These are phyloP conservation scores for Dascillus cervinus DNA, from an alignment of 2,888 invertebrate genomes.

Conservation along the genomic window DNA sequence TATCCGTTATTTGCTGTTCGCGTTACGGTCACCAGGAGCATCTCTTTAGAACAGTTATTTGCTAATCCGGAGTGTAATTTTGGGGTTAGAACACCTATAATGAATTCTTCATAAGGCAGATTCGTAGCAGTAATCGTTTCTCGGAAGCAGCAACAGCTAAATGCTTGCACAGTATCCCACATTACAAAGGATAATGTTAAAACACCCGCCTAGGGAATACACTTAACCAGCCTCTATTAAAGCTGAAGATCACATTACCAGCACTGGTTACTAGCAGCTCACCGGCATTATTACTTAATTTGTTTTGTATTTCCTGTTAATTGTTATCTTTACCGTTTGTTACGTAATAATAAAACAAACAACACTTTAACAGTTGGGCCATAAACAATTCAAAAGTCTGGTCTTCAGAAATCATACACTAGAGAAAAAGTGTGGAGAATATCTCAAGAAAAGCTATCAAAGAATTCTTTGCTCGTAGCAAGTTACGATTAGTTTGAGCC, in stretches of 20 bases:
- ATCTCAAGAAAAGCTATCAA: slow-evolving; percentile 4
- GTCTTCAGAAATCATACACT: slow-evolving; percentile 5
- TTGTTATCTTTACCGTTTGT: slow-evolving; percentile 18
- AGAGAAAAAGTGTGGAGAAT: slow-evolving; percentile 5
- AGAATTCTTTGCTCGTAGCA: slow-evolving; percentile 6
- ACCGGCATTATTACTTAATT: slow-evolving; percentile 25
- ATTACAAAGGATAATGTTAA: slow-evolving; percentile 24
- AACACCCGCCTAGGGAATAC: slow-evolving; percentile 23
- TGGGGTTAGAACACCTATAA: slow-evolving; percentile 11
- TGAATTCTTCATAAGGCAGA: slow-evolving; percentile 14
- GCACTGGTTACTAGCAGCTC: slow-evolving; percentile 7
- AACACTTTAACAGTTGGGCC: slow-evolving; percentile 5
- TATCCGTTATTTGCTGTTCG: no score
- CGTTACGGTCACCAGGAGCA: no score
- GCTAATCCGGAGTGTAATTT: not conserved
- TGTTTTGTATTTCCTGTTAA: slow-evolving; percentile 27
- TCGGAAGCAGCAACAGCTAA: slow-evolving; percentile 4
- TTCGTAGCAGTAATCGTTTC: slow-evolving; percentile 8
- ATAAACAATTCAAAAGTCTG: slow-evolving; percentile 4
- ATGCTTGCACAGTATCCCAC: slow-evolving; percentile 14
- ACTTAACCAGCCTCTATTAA: slow-evolving; percentile 23
- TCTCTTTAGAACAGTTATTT: no score
- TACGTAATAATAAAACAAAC: slow-evolving; percentile 5
- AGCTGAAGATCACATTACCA: slow-evolving; percentile 11
- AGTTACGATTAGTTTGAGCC: slow-evolving; percentile 8